Evolutionary conservation across 2,797 vertebrate species (phyloP).

Genomic region (Telmatherina bonti): DNA sequence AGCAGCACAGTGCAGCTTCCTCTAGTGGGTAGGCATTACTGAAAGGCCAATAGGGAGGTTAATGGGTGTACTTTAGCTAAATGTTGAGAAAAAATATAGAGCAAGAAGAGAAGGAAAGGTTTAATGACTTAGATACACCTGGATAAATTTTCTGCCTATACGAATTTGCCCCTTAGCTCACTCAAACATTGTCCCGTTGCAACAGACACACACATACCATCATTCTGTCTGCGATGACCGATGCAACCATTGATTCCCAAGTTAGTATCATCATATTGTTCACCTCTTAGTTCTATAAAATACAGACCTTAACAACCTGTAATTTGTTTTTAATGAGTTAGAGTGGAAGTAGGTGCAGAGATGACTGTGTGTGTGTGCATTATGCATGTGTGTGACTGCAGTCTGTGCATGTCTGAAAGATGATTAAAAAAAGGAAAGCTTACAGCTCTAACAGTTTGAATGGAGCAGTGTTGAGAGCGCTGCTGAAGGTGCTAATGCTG

Average conservation of each 20-base stretch:
- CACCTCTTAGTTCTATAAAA: constrained; percentile 17
- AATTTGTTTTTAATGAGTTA: constrained; percentile 14
- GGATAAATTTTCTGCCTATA: constrained; percentile 20
- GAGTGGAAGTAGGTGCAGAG: constrained; percentile 16
- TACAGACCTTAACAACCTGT: constrained; percentile 2
- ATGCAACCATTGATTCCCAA: constrained; percentile 11
- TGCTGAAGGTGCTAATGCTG: constrained; percentile 52
- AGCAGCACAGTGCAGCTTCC: constrained; percentile 56
- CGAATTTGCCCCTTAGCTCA: constrained; percentile 20
- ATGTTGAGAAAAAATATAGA: constrained; percentile 4
- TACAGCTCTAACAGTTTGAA: constrained; percentile 41
- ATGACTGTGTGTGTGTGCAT: constrained; percentile 28
- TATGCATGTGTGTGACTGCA: constrained; percentile 33
- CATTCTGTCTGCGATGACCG: constrained; percentile 19
- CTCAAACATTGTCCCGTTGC: constrained; percentile 14
- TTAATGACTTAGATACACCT: constrained; percentile 45
- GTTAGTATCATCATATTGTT: constrained; percentile 23
- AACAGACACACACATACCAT: constrained; percentile 22
- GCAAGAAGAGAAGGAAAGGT: constrained; percentile 14
- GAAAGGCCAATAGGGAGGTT: constrained; percentile 19
- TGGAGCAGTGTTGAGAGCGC: constrained; percentile 39
- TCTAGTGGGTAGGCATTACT: constrained; percentile 47
- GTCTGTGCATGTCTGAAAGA: constrained; percentile 30
- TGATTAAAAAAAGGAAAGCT: constrained; percentile 27
- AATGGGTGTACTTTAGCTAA: constrained; percentile 18